phyloP scores from a whole-genome alignment of 2,113 vertebrate species.

The Pseudopodoces humilis region DNA sequence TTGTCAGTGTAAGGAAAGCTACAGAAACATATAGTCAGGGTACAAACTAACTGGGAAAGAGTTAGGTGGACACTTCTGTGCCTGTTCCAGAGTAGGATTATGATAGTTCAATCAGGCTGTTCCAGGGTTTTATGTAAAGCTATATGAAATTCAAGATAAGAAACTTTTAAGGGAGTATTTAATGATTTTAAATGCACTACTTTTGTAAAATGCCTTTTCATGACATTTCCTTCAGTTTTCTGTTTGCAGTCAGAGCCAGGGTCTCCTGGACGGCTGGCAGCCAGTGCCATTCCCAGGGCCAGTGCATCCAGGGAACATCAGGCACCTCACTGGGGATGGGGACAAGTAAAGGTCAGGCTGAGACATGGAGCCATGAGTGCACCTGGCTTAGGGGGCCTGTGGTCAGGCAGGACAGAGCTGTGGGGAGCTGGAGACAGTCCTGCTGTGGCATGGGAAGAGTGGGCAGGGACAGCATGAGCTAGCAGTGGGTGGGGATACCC shows the following conservation, averaged over 20 bases:
- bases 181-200: background rate
- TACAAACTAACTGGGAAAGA: background rate
- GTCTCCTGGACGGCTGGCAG: accelerated
- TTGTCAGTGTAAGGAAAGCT: background rate
- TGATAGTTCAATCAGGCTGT: background rate
- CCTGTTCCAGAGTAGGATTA: background rate
- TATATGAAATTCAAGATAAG: background rate
- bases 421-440: background rate
- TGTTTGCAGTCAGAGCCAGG: background rate
- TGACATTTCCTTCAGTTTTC: background rate
- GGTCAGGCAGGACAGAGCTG: background rate
- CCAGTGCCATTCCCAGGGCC: background rate
- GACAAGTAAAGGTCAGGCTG: background rate
- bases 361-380: accelerated
- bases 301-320: accelerated
- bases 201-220: background rate
- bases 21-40: background rate
- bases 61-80: background rate
- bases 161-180: background rate
- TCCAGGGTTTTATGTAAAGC: background rate
- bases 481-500: accelerated
- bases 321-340: background rate
- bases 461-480: background rate
- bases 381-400: background rate
- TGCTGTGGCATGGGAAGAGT: background rate